These are phyloP conservation scores for Mugil cephalus DNA, from an alignment of 2,113 vertebrate species.

Conservation along the genomic window DNA sequence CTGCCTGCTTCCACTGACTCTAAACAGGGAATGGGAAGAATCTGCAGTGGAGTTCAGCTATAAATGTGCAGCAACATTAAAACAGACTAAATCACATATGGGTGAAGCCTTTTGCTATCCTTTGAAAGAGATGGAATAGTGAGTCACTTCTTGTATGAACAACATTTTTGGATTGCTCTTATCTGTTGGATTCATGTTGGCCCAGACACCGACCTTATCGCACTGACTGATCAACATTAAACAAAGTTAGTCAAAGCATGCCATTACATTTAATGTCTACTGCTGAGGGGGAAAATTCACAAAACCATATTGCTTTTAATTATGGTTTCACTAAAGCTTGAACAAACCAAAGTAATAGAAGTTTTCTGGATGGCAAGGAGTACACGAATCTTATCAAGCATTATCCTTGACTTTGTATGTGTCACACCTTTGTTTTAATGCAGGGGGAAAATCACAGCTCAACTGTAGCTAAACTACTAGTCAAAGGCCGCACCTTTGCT, in stretches of 20 bases:
- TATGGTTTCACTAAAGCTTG: background rate
- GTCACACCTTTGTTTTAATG: background rate
- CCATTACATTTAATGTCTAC: background rate
- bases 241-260: background rate
- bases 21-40: background rate
- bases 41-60: background rate
- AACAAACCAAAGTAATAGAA: too few species aligned
- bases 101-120: too few species aligned
- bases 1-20: background rate
- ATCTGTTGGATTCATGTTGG: too few species aligned
- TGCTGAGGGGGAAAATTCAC: too few species aligned
- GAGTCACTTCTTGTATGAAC: too few species aligned
- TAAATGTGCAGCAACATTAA: background rate
- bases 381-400: background rate
- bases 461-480: constrained; percentile 1
- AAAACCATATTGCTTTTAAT: background rate
- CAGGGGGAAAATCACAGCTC: background rate
- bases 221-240: background rate
- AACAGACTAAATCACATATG: too few species aligned
- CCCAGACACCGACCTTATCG: background rate
- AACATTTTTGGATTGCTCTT: too few species aligned
- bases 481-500: constrained; percentile 10
- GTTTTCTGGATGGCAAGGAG: background rate
- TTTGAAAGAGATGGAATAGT: too few species aligned
- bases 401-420: background rate